Base-by-base conservation (phyloP, 2,113 vertebrate genomes). In the Ciconia maguari region DNA sequence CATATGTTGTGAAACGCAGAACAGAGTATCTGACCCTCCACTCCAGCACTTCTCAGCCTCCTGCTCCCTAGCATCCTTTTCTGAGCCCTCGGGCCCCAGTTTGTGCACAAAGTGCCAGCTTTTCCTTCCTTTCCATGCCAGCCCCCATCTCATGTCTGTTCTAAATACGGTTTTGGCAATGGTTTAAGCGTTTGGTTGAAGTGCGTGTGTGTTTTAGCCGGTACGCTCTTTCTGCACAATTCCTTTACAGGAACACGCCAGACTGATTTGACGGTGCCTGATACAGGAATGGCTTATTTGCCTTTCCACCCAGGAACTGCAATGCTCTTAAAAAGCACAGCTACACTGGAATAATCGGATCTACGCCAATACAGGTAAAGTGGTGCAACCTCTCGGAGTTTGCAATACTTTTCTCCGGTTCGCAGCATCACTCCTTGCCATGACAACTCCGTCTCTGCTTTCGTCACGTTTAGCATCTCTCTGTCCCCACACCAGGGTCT, bases 121-220 rank as follows among this genome's bases (percentile, higher is more conserved):
- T 91, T 96, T 90, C 69, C 57, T 80, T 80, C 92, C 60, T 94
- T 70, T 65, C 76, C 1, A 1, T 95, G 95, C 93, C 96, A 96
- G 49, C 64, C 83, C 68, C 82, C 71, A 14, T 87, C 86, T 90
- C 80, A 48, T 60, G 34, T 76, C 95, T 61, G 49, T 24, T 94
- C 94, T 91, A 89, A 92, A 94, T 90, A 78, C 0, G 15, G 24
- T 13, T 65, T 89, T 97, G 96, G 97, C 94, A 93, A 18, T 11
- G 38, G n/a, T 80, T 79, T 24, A 74, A 51, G 44, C 24, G 0
- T 85, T 91, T 62, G 38, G 70, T 94, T 57, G 74, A 84, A 93
- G 38, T 4, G 5, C 16, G 9, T 72, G 68, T 81, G 82, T 93
- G 81, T 88, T 96, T 91, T 80, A 86, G 74, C 49, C 7, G 18